phyloP scores from a whole-genome alignment of 2,888 invertebrate genomes.

The Andrena praecox region DNA sequence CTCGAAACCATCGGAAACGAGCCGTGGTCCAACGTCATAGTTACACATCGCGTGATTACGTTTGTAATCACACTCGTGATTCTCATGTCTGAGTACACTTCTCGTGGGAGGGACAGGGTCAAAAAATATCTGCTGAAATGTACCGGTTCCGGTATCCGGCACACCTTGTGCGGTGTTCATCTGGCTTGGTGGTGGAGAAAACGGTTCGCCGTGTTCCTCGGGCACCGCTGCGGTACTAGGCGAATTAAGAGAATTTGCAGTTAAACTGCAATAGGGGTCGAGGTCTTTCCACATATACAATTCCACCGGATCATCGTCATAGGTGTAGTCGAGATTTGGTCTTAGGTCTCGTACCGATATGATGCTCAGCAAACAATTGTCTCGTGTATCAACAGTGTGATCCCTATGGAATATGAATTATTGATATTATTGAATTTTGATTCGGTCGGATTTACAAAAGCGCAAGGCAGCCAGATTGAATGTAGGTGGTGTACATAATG shows the following conservation, averaged over 20 bases:
- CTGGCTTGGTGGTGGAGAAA: neutral
- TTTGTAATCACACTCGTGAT: neutral
- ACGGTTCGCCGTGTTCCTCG: neutral
- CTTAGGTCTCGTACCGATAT: conserved; percentile 91
- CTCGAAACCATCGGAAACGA: conserved; percentile 2
- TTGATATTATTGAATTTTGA: neutral
- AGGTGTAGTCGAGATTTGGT: conserved; percentile 90
- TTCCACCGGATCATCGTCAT: conserved; percentile 88
- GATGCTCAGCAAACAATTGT: conserved; percentile 92
- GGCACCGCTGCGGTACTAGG: neutral
- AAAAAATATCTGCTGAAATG: neutral
- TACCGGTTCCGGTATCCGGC: neutral
- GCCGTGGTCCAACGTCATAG: neutral
- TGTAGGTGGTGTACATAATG: too few species aligned
- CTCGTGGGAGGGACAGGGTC: neutral
- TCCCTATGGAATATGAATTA: conserved; percentile 46
- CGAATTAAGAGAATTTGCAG: neutral
- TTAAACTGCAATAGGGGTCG: conserved; percentile 88
- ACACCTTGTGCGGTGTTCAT: neutral
- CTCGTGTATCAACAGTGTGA: conserved; percentile 74
- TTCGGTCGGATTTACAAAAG: neutral
- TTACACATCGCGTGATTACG: neutral
- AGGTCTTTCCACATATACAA: conserved; percentile 92
- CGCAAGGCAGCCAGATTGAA: too few species aligned
- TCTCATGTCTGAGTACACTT: neutral